Conservation (phyloP, 2,797 vertebrate genomes). For the Oreochromis grahami region DNA sequence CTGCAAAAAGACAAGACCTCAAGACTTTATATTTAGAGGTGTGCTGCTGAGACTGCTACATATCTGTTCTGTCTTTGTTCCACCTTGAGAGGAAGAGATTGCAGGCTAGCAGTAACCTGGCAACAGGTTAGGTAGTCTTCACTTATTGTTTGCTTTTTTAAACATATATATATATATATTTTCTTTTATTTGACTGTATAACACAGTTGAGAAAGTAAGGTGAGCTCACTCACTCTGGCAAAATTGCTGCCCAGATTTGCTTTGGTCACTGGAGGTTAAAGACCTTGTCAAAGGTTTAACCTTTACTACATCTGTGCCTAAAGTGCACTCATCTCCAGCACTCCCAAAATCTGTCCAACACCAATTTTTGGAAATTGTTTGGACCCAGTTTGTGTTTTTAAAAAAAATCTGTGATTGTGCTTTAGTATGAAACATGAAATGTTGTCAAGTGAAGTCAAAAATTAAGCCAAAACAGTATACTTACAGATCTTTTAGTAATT, state of each 20-base stretch:
- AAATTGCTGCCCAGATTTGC: not conserved
- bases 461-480: not conserved
- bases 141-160: constrained; percentile 35
- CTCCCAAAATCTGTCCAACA: not conserved
- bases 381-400: not conserved
- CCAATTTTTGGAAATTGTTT: not conserved
- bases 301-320: not conserved
- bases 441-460: not conserved
- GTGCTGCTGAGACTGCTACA: constrained; percentile 37
- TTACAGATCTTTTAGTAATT: not conserved
- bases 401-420: not conserved
- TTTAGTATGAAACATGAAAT: not conserved
- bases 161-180: not conserved
- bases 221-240: not conserved
- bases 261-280: not conserved
- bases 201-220: not conserved
- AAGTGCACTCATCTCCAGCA: not conserved
- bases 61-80: constrained; percentile 54
- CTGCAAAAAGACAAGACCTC: constrained; percentile 60
- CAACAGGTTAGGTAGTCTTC: constrained; percentile 64
- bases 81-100: constrained; percentile 44
- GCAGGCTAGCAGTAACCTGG: constrained; percentile 64
- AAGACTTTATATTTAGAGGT: constrained; percentile 70
- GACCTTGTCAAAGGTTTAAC: not conserved
- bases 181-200: not conserved